phyloP scores from a whole-genome alignment of 2,113 vertebrate genomes.

The Indri indri region DNA sequence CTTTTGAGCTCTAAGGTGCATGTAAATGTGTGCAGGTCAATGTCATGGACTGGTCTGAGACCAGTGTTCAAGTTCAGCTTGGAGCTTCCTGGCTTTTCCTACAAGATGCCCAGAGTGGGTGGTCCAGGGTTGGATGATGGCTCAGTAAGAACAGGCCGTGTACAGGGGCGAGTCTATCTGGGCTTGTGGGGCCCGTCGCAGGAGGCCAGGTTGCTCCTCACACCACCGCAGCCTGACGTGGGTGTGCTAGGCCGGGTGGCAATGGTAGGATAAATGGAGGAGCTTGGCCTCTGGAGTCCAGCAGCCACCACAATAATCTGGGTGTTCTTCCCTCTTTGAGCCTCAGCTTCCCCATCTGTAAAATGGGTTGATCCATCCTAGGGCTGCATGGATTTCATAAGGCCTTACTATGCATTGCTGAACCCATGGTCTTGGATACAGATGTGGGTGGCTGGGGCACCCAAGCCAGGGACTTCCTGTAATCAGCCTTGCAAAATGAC shows the following conservation, averaged over 20 bases:
- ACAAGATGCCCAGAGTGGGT: no score
- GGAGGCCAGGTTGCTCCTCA: not conserved
- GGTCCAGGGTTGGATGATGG: not conserved
- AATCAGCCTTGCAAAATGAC: no score
- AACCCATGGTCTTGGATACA: not conserved
- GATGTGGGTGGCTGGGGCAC: no score
- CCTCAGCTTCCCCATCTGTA: not conserved
- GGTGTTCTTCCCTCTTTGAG: not conserved
- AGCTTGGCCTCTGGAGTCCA: not conserved
- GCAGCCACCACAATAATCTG: not conserved
- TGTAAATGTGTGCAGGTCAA: not conserved
- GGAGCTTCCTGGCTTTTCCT: not conserved
- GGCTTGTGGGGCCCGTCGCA: fast-evolving
- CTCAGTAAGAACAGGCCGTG: not conserved
- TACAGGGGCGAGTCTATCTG: fast-evolving
- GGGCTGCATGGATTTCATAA: not conserved
- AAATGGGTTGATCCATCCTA: not conserved
- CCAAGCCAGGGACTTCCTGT: not conserved
- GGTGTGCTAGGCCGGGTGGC: fast-evolving
- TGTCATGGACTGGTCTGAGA: not conserved
- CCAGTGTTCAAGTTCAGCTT: not conserved
- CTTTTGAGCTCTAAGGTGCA: not conserved
- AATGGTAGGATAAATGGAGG: not conserved
- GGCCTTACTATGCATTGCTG: not conserved
- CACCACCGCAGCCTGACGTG: not conserved